Evolutionary conservation across 2,113 vertebrate genomes (phyloP).

Genomic region (Marmota monax): DNA sequence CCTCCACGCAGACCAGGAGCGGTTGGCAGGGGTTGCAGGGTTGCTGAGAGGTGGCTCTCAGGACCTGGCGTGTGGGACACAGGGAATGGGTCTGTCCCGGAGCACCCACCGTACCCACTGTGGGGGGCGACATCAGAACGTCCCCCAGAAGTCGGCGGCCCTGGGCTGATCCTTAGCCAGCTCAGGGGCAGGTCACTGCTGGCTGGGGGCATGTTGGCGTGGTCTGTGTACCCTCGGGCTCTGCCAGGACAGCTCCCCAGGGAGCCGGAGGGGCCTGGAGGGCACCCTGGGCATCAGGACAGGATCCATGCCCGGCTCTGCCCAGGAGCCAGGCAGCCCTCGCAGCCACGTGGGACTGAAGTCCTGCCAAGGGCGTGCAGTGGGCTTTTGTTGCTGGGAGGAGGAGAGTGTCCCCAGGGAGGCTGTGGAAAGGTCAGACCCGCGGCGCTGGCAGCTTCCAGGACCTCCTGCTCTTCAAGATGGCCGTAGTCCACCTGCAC

Average conservation of each 20-base stretch:
- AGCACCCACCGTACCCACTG: rapidly evolving
- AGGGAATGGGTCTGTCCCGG: rapidly evolving
- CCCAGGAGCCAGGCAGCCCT: not conserved
- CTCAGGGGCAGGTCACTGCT: not conserved
- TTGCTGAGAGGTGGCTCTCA: rapidly evolving
- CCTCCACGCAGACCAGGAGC: no score
- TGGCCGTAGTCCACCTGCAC: not conserved
- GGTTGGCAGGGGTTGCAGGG: no score
- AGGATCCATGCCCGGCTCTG: not conserved
- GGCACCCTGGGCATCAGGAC: not conserved
- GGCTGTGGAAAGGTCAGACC: not conserved
- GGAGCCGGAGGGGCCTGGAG: not conserved
- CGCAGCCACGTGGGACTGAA: rapidly evolving
- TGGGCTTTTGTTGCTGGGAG: not conserved
- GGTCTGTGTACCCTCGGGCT: not conserved
- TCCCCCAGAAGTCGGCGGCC: not conserved
- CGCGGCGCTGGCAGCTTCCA: not conserved
- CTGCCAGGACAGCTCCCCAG: not conserved
- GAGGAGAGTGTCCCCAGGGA: not conserved
- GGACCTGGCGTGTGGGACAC: no score
- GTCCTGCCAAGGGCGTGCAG: not conserved
- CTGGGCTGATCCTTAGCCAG: not conserved
- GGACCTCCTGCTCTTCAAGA: not conserved
- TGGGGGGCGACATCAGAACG: rapidly evolving
- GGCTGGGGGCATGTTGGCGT: not conserved